Evolutionary conservation across 2,113 vertebrate species (phyloP), one percentile per base, ranked within the genome.

Genomic region (Tychaedon coryphoeus): DNA sequence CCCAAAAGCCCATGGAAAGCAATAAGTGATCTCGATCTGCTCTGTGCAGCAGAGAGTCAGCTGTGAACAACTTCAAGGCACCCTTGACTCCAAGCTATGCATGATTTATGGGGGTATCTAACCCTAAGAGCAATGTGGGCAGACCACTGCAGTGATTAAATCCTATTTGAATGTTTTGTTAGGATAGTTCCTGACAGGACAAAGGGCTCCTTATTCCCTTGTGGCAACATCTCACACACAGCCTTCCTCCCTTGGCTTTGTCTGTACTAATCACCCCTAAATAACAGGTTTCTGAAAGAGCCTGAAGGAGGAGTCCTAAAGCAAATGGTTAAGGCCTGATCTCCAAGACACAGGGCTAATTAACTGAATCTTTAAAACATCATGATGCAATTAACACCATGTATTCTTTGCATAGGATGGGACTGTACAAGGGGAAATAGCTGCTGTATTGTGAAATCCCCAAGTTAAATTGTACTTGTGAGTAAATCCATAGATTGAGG

Each of bases 101-200:
- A 96, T 96, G 95, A 96, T 97, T 97, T 97, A 97, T 96, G 90
- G 90, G n/a, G 88, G 67, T 86, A 92, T 86, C 85, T 97, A 95
- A 93, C 93, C 94, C 92, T 90, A 93, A 90, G 95, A 95, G 94
- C 93, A 88, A 56, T 20, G 88, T 60, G 90, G 83, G 60, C 90
- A 88, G 88, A 83, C 75, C 81, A 92, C 60, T 94, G 82, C 78
- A 77, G 92, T 96, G 94, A 96, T 97, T 96, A 97, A 95, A 96
- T 74, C 75, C 85, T 92, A 71, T 96, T 94, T 96, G 90, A 96
- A 97, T 96, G 92, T 94, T 95, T 94, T 94, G 93, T 96, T 93
- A 88, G 91, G 86, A 92, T 95, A 96, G 94, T 83, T 96, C 88
- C 83, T 96, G 96, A 97, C 94, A 96, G 95, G 94, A 97, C 96